Evolutionary conservation across 1,140 invertebrate genomes (phyloP), one percentile per base, ranked within the genome.

Genomic region (Physella acuta): DNA sequence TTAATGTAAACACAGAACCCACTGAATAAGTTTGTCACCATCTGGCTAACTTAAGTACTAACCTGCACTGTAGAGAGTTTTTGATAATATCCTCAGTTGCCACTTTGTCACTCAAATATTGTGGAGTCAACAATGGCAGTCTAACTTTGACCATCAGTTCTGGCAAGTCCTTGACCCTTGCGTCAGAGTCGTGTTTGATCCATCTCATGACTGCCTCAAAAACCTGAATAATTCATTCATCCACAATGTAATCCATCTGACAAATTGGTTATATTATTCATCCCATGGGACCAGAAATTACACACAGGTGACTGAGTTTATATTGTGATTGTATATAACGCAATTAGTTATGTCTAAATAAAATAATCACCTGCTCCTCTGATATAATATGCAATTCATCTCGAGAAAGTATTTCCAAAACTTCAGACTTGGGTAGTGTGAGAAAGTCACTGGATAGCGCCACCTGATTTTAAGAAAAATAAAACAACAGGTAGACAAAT

Each of bases 191-290:
- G 72, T 90, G 88, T 81, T 92, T 93, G 0, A 93, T 88, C 93
- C 93, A 95, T 52, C 88, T 81, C 87, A 95, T 90, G 5, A 92
- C 89, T 16, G 92, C 91, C 83, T 94, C 92, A 85, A 94, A 94
- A 26, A 94, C 92, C 83, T 92, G 84, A n/a, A n/a, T n/a, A n/a
- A n/a, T n/a, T n/a, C n/a, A n/a, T n/a, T n/a, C n/a, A n/a, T n/a
- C n/a, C n/a, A n/a, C n/a, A n/a, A n/a, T n/a, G n/a, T n/a, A n/a
- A n/a, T n/a, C n/a, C n/a, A n/a, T n/a, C n/a, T n/a, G n/a, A n/a
- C n/a, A n/a, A n/a, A n/a, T n/a, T n/a, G n/a, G n/a, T n/a, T n/a
- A n/a, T n/a, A n/a, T n/a, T n/a, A n/a, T n/a, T n/a, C n/a, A n/a
- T n/a, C n/a, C n/a, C n/a, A n/a, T n/a, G n/a, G n/a, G n/a, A n/a